Percentiles rank a stretch among this genome's conserved stretches.
phyloP scores from a whole-genome alignment of 2,113 vertebrate species.

The Genyomyrus donnyi region DNA sequence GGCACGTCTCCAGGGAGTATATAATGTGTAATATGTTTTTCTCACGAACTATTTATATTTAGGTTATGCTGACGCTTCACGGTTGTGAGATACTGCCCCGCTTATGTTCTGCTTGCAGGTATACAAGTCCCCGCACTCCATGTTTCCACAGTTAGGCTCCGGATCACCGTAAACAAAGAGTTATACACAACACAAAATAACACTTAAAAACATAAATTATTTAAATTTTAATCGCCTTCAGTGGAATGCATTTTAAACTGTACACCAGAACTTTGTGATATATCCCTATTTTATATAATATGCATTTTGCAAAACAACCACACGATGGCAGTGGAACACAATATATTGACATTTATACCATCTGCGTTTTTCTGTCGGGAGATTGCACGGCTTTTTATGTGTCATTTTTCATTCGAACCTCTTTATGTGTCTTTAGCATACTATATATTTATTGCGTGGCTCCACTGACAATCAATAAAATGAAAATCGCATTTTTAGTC shows the following conservation, averaged over 20 bases:
- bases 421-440: neutral
- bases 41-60: neutral
- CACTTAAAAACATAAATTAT: neutral
- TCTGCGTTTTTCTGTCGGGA: neutral
- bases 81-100: neutral
- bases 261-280: neutral
- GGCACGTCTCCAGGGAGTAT: neutral
- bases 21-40: neutral
- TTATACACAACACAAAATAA: neutral
- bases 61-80: neutral
- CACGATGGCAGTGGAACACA: constrained; percentile 32
- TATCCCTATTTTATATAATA: neutral
- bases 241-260: neutral
- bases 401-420: neutral
- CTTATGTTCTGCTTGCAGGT: neutral
- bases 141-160: neutral
- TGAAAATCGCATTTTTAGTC: neutral
- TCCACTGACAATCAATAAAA: neutral
- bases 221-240: neutral
- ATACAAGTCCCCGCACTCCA: neutral
- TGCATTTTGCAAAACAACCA: constrained; percentile 17
- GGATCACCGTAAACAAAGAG: neutral
- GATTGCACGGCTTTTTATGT: neutral
- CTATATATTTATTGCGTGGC: neutral
- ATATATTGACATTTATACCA: neutral